Percentiles rank a stretch among this genome's conserved stretches.
phyloP scores from a whole-genome alignment of 2,888 invertebrate genomes.

The Timandra comae region DNA sequence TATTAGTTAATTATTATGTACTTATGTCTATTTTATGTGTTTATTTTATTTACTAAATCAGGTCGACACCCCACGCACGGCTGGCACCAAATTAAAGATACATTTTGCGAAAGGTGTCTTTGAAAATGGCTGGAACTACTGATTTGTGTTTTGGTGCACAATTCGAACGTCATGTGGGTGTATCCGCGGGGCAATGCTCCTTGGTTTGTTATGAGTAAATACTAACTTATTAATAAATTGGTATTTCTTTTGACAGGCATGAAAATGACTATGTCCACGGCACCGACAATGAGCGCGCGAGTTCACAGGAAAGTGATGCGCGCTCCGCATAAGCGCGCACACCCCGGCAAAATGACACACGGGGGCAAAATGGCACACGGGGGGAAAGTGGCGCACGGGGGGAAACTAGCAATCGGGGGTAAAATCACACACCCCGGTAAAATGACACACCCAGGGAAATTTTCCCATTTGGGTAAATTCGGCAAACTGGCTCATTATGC shows the following conservation, averaged over 20 bases:
- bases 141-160: too few species aligned
- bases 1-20: too few species aligned
- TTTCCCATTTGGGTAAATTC: slow-evolving; percentile 56
- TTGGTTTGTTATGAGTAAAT: too few species aligned
- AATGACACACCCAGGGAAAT: slow-evolving; percentile 41
- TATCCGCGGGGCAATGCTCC: too few species aligned
- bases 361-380: slow-evolving; percentile 68
- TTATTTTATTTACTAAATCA: too few species aligned
- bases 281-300: slow-evolving; percentile 80
- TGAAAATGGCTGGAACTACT: too few species aligned
- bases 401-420: slow-evolving; percentile 47
- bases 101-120: too few species aligned
- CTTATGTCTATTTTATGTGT: too few species aligned
- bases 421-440: slow-evolving; percentile 57
- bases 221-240: slow-evolving; percentile 34
- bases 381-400: slow-evolving; percentile 56
- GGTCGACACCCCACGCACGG: too few species aligned
- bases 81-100: too few species aligned
- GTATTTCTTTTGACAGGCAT: slow-evolving; percentile 75
- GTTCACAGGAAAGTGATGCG: slow-evolving; percentile 82
- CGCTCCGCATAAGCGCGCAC: slow-evolving; percentile 78
- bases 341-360: slow-evolving; percentile 65
- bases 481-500: slow-evolving; percentile 58
- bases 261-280: slow-evolving; percentile 85
- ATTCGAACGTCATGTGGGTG: too few species aligned